These are phyloP conservation scores for Caenorhabditis sp. DNA, from an alignment of 2,888 invertebrate genomes.

Conservation along the genomic window DNA sequence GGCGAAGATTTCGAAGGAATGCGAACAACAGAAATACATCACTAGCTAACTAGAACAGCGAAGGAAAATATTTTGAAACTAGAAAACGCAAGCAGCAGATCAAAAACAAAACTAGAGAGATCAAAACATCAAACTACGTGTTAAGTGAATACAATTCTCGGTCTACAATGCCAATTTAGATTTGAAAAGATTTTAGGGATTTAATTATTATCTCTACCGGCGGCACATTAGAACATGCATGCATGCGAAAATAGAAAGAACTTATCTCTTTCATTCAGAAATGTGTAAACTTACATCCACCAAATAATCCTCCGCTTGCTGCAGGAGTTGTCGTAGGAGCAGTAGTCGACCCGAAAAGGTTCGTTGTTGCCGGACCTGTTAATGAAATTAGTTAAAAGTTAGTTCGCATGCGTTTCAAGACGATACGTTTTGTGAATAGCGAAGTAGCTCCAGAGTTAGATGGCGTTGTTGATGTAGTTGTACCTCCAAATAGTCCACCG, in stretches of 20 bases:
- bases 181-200: no score
- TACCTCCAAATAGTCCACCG: slow-evolving; percentile 37
- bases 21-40: no score
- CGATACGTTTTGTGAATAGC: neutral
- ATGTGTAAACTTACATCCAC: neutral
- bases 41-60: neutral
- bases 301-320: neutral
- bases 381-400: neutral
- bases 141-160: no score
- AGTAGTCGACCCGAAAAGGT: slow-evolving; percentile 4
- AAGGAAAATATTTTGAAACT: neutral
- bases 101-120: neutral
- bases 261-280: no score
- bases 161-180: no score
- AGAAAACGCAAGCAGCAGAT: neutral
- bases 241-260: no score
- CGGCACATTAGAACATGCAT: no score
- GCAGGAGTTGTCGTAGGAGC: slow-evolving; percentile 11
- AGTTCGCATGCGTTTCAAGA: neutral
- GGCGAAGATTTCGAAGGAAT: no score
- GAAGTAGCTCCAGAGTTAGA: neutral
- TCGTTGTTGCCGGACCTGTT: neutral
- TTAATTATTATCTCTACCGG: no score
- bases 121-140: no score
- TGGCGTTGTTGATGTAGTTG: neutral